A percentile compares a stretch with the other conserved stretches of the same genome.
Conservation (phyloP, 2,888 invertebrate species). For the Fragum fragum region DNA sequence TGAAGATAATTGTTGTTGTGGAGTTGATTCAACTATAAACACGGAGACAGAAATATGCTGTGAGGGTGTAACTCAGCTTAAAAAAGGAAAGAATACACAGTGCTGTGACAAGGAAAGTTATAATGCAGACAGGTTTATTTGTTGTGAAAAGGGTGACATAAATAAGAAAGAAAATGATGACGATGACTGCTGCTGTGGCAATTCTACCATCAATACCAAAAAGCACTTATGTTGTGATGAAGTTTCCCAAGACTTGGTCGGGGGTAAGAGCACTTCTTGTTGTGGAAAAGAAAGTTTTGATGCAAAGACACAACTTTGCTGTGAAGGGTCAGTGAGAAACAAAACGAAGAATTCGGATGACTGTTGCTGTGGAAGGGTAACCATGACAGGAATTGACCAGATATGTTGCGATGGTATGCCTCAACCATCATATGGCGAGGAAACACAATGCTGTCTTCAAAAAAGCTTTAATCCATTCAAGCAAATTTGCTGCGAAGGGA, state of each 20-base stretch:
- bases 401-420: slow-evolving; percentile 48
- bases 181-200: slow-evolving; percentile 44
- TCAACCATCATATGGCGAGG: slow-evolving; percentile 27
- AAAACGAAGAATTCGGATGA: slow-evolving; percentile 33
- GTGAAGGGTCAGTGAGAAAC: slow-evolving; percentile 21
- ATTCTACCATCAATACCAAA: slow-evolving; percentile 34
- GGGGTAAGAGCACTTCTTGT: slow-evolving; percentile 25
- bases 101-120: slow-evolving; percentile 55
- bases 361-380: slow-evolving; percentile 44
- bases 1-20: slow-evolving; percentile 52
- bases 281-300: slow-evolving; percentile 30
- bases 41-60: slow-evolving; percentile 57
- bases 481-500: slow-evolving; percentile 49
- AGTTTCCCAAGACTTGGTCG: slow-evolving; percentile 6
- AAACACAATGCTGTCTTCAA: slow-evolving; percentile 44
- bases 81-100: slow-evolving; percentile 46
- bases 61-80: slow-evolving; percentile 40
- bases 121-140: slow-evolving; percentile 11
- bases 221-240: slow-evolving; percentile 35
- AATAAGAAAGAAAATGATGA: slow-evolving; percentile 9
- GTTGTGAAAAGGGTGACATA: slow-evolving; percentile 31
- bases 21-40: slow-evolving; percentile 42
- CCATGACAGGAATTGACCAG: slow-evolving; percentile 34
- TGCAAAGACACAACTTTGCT: slow-evolving; percentile 26
- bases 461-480: slow-evolving; percentile 43